These are phyloP conservation scores for Leptinotarsa rubiginosa DNA, from an alignment of 2,888 invertebrate species.

Conservation along the genomic window DNA sequence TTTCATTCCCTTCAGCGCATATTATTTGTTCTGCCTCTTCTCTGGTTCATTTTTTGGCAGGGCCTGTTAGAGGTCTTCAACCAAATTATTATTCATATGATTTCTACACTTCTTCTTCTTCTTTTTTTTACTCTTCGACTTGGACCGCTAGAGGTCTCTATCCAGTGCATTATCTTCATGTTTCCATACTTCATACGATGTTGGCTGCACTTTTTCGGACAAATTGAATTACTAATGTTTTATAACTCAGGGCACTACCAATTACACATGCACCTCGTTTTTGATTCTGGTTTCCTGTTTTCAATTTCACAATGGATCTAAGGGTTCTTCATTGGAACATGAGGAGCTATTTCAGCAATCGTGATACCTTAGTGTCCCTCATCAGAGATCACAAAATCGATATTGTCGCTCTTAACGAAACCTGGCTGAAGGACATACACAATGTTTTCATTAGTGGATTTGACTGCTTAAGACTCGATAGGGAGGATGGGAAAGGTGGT, in stretches of 20 bases:
- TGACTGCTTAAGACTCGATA: not conserved
- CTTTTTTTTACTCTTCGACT: not conserved
- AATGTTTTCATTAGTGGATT: not conserved
- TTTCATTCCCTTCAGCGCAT: not conserved
- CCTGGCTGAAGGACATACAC: not conserved
- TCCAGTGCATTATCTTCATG: not conserved
- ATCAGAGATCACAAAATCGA: not conserved
- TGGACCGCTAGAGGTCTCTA: not conserved
- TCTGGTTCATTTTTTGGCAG: not conserved
- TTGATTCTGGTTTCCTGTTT: not conserved
- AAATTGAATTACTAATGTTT: not conserved
- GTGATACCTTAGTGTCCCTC: not conserved
- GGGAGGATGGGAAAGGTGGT: not conserved
- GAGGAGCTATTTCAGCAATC: conserved; percentile 4
- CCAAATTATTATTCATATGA: not conserved
- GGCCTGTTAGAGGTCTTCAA: not conserved
- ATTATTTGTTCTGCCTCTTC: not conserved
- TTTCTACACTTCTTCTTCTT: not conserved
- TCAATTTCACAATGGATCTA: not conserved
- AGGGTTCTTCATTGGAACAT: not conserved
- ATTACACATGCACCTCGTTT: not conserved
- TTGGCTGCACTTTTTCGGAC: not conserved
- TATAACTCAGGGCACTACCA: not conserved
- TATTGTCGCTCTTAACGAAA: not conserved
- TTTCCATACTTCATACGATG: not conserved